These are phyloP conservation scores for Melinaea marsaeus DNA, from an alignment of 2,888 invertebrate genomes.

Conservation along the genomic window DNA sequence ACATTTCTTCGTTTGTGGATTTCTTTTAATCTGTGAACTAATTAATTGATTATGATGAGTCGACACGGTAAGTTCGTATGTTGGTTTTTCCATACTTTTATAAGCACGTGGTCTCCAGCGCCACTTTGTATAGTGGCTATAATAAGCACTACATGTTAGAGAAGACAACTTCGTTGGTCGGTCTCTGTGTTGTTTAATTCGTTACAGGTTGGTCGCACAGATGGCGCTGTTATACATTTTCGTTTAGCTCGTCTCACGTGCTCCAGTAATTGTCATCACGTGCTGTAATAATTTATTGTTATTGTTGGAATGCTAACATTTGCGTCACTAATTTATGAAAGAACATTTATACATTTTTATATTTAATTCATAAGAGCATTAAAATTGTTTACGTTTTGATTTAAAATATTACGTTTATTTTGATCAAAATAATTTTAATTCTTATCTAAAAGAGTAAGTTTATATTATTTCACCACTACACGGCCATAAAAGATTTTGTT, in stretches of 20 bases:
- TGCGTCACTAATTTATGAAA: constrained; percentile 3
- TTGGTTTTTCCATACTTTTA: constrained; percentile 31
- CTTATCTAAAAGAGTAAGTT: neutral
- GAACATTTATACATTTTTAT: neutral
- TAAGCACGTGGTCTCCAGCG: constrained; percentile 38
- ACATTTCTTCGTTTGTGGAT: constrained; percentile 6
- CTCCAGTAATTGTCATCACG: neutral
- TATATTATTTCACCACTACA: neutral
- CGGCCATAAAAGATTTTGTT: constrained; percentile 1
- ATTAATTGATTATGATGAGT: constrained; percentile 46
- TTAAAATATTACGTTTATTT: neutral
- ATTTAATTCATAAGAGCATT: neutral
- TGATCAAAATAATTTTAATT: no score
- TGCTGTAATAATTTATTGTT: neutral
- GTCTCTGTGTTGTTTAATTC: neutral
- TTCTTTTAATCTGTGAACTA: constrained; percentile 25
- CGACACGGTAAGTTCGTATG: constrained; percentile 55
- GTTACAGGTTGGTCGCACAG: constrained; percentile 31
- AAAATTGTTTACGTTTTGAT: neutral
- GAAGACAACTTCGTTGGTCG: neutral
- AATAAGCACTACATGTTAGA: constrained; percentile 19
- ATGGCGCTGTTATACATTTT: constrained; percentile 40
- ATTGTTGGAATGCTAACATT: neutral
- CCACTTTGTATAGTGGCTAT: constrained; percentile 31
- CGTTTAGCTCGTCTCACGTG: neutral